These are phyloP conservation scores for Troglohyphantes excavatus DNA, from an alignment of 2,888 invertebrate genomes.

Conservation along the genomic window DNA sequence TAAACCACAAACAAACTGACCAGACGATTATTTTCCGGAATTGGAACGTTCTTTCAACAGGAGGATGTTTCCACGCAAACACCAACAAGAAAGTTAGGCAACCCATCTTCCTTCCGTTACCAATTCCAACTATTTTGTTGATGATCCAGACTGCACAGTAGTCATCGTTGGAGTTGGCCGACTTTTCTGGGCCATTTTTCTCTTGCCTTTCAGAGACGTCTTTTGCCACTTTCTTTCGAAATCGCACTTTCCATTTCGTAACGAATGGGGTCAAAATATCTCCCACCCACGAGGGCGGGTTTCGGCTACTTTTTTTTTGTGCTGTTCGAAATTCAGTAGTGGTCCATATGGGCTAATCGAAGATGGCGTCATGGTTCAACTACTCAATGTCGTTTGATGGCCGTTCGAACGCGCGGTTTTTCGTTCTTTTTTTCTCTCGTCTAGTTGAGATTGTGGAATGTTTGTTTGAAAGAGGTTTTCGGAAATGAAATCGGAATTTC, in stretches of 20 bases:
- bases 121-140: not conserved
- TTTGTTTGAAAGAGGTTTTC: not conserved
- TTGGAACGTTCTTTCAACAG: not conserved
- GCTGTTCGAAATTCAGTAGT: not conserved
- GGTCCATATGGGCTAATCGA: not conserved
- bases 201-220: conserved; percentile 36
- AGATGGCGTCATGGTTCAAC: conserved; percentile 12
- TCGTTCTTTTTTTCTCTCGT: too few relatives aligned
- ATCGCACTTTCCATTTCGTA: conserved; percentile 36
- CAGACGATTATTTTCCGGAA: conserved; percentile 2
- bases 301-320: not conserved
- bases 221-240: conserved; percentile 48
- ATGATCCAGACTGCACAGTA: not conserved
- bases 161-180: not conserved
- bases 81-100: not conserved
- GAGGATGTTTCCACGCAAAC: not conserved
- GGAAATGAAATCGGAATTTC: conserved; percentile 1
- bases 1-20: conserved; percentile 8
- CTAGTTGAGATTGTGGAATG: not conserved
- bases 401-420: not conserved
- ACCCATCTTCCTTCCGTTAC: not conserved
- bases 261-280: conserved; percentile 60
- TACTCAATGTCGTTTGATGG: conserved; percentile 2
- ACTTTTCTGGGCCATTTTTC: conserved; percentile 42
- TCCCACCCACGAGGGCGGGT: conserved; percentile 41